Evolutionary conservation across 2,888 invertebrate species (phyloP), one percentile per base, ranked within the genome.

Genomic region (Atrina japonica): DNA sequence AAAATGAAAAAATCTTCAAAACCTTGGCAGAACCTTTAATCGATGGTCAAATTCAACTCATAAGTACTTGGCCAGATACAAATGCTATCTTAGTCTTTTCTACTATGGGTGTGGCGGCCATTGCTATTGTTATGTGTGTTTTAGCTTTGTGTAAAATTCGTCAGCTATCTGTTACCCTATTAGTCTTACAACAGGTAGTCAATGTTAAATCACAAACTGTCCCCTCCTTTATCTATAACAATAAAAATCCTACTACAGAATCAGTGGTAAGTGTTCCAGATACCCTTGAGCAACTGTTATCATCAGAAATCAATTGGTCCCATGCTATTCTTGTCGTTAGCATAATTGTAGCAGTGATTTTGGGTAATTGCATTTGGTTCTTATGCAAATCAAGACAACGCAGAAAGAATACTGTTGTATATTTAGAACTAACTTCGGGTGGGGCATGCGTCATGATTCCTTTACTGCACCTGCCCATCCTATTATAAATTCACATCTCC

Each of bases 171-270:
- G 50, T 7, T 23, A n/a, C n/a, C n/a, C n/a, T n/a, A n/a, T n/a
- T n/a, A n/a, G n/a, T n/a, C n/a, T n/a, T n/a, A n/a, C n/a, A 50
- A 25, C 49, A 50, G 25, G 40, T 63, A 2, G 14, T 35, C n/a
- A n/a, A 52, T 7, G 50, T 49, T n/a, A n/a, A n/a, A n/a, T n/a
- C n/a, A n/a, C n/a, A n/a, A n/a, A n/a, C n/a, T n/a, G n/a, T n/a
- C n/a, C 52, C 63, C 5, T 63, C 52, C 7, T 63, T 52, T 23
- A 63, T 50, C 25, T 40, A 63, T n/a, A n/a, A 63, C 3, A 40
- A 52, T n/a, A 7, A 18, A n/a, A n/a, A n/a, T n/a, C n/a, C n/a
- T 16, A 40, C 49, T 29, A 21, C 14, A 5, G 18, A 27, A 30
- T 21, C 27, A 50, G 6, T 25, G n/a, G 16, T 9, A 50, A 14